A percentile compares a stretch with the other conserved stretches of the same genome.
Evolutionary conservation across 2,113 vertebrate genomes (phyloP).

Genomic region (Nicator chloris): DNA sequence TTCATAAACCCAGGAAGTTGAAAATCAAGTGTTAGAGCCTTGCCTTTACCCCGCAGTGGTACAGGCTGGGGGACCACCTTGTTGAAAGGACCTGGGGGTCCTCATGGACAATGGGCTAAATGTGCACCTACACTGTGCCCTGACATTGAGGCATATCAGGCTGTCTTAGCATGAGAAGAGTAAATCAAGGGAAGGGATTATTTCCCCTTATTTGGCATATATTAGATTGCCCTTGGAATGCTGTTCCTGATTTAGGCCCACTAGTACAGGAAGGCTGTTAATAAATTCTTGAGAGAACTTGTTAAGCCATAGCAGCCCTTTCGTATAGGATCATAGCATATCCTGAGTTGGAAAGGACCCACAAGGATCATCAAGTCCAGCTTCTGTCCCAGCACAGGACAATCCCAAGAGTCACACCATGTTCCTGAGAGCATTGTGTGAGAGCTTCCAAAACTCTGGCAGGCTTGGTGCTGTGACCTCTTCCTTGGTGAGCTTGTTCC

Average conservation of each 20-base stretch:
- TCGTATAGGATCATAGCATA: neutral
- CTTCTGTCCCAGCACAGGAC: neutral
- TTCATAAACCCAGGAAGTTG: neutral
- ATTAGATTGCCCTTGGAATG: neutral
- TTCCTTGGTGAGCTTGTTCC: neutral
- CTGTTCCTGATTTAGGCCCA: neutral
- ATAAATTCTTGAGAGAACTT: neutral
- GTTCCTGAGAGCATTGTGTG: neutral
- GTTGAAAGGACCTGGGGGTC: neutral
- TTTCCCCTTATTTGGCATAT: neutral
- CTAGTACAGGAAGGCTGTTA: neutral
- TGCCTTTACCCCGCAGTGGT: neutral
- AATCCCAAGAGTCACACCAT: neutral
- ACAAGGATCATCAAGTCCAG: neutral
- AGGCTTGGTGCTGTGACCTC: neutral
- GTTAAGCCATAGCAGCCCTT: neutral
- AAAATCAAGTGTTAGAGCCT: neutral
- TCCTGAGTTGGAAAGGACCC: neutral
- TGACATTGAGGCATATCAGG: neutral
- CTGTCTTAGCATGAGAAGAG: neutral
- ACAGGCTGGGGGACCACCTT: neutral
- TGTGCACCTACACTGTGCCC: accelerated
- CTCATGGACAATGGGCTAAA: neutral
- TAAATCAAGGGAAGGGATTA: neutral
- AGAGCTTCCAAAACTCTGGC: neutral